These are phyloP conservation scores for Antechinus stuartii DNA, from an alignment of 2,113 vertebrate species.

Conservation along the genomic window DNA sequence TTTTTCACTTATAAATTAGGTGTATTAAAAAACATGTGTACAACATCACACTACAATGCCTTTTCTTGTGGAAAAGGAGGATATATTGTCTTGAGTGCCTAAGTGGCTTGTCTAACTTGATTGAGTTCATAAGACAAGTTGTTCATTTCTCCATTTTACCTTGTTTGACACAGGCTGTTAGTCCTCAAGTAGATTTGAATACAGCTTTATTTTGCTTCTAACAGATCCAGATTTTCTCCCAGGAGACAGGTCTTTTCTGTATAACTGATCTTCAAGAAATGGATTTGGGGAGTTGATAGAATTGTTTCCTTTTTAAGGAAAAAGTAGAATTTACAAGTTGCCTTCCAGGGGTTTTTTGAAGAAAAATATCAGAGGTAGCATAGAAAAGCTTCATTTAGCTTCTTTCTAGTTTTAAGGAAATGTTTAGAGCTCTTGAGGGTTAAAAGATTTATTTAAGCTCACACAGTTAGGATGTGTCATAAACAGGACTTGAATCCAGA, in stretches of 20 bases:
- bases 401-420: not conserved
- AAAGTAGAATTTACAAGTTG: not conserved
- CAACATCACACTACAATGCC: not conserved
- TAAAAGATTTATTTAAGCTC: not conserved
- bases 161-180: fast-evolving
- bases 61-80: not conserved
- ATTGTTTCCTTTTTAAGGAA: not conserved
- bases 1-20: not conserved
- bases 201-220: not conserved
- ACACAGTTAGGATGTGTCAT: not conserved
- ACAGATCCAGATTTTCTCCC: not conserved
- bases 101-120: not conserved
- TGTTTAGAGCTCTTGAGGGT: not conserved
- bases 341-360: not conserved
- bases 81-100: not conserved
- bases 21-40: not conserved
- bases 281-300: not conserved
- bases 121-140: not conserved
- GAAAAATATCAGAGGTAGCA: not conserved
- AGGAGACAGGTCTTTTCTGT: not conserved
- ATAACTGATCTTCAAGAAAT: not conserved
- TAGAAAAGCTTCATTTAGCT: not conserved
- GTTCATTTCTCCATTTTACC: not conserved
- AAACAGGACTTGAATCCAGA: not conserved
- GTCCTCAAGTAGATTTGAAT: not conserved